Base-by-base conservation (phyloP, 1,140 invertebrate species). In the Papilio machaon region DNA sequence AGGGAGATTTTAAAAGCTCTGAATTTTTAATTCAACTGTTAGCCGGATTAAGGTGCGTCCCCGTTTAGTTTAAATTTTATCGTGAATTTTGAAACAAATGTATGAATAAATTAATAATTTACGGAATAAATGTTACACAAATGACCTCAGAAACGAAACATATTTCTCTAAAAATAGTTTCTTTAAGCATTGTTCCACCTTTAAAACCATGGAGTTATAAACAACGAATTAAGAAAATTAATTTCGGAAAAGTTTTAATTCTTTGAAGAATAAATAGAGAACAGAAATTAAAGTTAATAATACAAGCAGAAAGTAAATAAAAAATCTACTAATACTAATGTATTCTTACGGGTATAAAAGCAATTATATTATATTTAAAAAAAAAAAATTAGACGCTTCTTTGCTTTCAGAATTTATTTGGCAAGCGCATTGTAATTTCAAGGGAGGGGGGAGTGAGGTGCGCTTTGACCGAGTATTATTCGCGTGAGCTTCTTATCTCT, bases 401-500 rank as follows among this genome's bases (percentile, higher is more conserved):
- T 82, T 75, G 83, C 82, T 86, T 80, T 83, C 81, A 85, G 85
- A 87, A 90, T 88, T 89, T 90, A 87, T 89, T 89, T 84, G 86
- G 83, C 83, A 83, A 88, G 83, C 35, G 77, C 58, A 89, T 85
- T 82, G 86, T 91, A 91, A 92, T 91, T 94, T 91, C 89, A 86
- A 82, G 76, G 64, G 82, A 85, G 83, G 77, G 70, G n/a, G n/a
- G n/a, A n/a, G n/a, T n/a, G 82, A 76, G 87, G 83, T 60, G 82
- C 82, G 84, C 64, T 74, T 85, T 81, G 84, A 88, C 83, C 81
- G 84, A 78, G 84, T 81, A 87, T 82, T 83, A 90, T 87, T 93
- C 90, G 91, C 91, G 92, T 91, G 91, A 89, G 87, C 88, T 90
- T 88, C 91, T 94, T 94, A 94, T 94, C 93, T 94, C 85, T 82